Evolutionary conservation across 2,113 vertebrate genomes (phyloP).

Genomic region (Ceyx cyanopectus): DNA sequence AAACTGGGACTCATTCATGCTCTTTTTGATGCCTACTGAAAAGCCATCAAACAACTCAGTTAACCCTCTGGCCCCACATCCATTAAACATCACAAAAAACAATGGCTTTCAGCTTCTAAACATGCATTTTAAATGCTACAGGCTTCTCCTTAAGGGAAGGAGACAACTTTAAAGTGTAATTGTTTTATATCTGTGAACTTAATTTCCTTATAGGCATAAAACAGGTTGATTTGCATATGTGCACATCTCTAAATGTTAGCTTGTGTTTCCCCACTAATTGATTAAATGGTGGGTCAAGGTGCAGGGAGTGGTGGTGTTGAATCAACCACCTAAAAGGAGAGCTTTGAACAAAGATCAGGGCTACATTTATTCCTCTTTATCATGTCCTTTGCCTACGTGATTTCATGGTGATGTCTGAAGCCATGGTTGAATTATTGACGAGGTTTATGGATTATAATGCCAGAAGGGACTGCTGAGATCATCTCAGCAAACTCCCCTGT

Average conservation of each 20-base stretch:
- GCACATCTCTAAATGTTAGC: background rate
- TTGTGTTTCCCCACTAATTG: background rate
- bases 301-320: background rate
- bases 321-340: background rate
- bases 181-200: background rate
- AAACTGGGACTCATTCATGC: constrained; percentile 42
- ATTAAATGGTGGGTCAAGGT: background rate
- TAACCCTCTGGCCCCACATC: background rate
- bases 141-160: background rate
- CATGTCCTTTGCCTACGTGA: background rate
- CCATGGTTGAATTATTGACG: background rate
- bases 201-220: background rate
- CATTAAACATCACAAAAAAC: background rate
- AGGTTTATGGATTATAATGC: background rate
- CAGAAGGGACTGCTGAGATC: background rate
- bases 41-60: background rate
- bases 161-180: background rate
- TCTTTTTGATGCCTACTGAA: constrained; percentile 60
- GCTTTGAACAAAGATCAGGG: background rate
- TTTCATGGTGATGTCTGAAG: background rate
- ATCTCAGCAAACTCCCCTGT: background rate
- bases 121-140: background rate
- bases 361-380: background rate
- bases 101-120: background rate
- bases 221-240: background rate